Evolutionary conservation across 2,888 invertebrate genomes (phyloP), one percentile per base, ranked within the genome.

Genomic region (Tridacna gigas): DNA sequence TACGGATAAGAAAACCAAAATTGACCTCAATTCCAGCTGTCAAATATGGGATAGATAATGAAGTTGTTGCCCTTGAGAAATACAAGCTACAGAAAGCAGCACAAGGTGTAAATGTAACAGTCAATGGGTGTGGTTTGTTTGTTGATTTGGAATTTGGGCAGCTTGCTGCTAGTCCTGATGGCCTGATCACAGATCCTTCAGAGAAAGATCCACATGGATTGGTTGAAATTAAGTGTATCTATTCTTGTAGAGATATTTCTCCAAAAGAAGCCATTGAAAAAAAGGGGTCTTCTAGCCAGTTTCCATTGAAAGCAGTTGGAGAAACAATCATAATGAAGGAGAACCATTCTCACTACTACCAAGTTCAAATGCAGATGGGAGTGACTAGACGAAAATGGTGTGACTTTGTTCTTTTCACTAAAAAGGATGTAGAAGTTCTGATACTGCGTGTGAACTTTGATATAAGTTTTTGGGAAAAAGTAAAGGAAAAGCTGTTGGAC

Each of bases 361-460:
- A 78, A 28, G 26, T 78, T n/a, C 78, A 71, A 28, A 74, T 73
- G 74, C 79, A 79, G 63, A 65, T 79, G 79, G 79, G 25, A n/a
- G 18, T 79, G 0, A 73, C 63, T 56, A 20, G 56, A n/a, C 25
- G 61, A 12, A 71, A 45, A 4, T 79, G 79, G 79, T 79, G 79
- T 28, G 79, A 79, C 51, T 79, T 79, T 60, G 79, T 73, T 25
- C 25, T 79, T 5, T 73, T 61, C 12, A 79, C 73, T 15, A 73
- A 26, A 5, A n/a, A 48, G 0, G 56, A 56, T 4, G 25, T 47
- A 26, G 61, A 48, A 26, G 74, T 73, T 4, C n/a, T 65, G 5
- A 47, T 60, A 3, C 20, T 25, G 0, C 63, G 79, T n/a, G 51
- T 79, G 12, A 47, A 45, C 18, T 79, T 74, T 63, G 65, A 74